A percentile compares a stretch with the other conserved stretches of the same genome.
Conservation (phyloP, 2,797 vertebrate genomes). For the Etheostoma perlongum region DNA sequence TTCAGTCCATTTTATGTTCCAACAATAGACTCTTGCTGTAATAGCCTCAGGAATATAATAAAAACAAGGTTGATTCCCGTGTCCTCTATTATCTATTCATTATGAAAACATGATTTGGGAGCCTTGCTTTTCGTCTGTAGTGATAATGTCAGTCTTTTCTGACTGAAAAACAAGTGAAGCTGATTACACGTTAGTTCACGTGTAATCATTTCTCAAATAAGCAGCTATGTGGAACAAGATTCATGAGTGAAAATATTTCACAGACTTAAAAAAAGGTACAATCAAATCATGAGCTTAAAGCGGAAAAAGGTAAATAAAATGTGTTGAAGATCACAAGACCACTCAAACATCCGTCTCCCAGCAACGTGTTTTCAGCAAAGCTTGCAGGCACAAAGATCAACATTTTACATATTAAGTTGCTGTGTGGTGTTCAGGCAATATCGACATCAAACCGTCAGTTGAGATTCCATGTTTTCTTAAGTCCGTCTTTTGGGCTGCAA, state of each 20-base stretch:
- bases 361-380: slow-evolving; percentile 20
- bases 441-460: slow-evolving; percentile 38
- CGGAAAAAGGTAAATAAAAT: slow-evolving; percentile 7
- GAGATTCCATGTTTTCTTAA: slow-evolving; percentile 20
- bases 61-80: slow-evolving; percentile 57
- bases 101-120: slow-evolving; percentile 55
- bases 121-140: slow-evolving; percentile 24
- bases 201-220: slow-evolving; percentile 13
- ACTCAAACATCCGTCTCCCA: not conserved
- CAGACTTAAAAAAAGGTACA: not conserved
- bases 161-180: slow-evolving; percentile 28
- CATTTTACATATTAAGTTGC: slow-evolving; percentile 6
- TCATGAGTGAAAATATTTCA: slow-evolving; percentile 13
- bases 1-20: slow-evolving; percentile 41
- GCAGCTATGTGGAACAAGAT: not conserved
- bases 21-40: slow-evolving; percentile 47
- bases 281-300: not conserved
- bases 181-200: not conserved
- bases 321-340: not conserved
- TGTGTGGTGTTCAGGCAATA: slow-evolving; percentile 21
- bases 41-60: slow-evolving; percentile 51
- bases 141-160: slow-evolving; percentile 30
- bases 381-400: slow-evolving; percentile 16
- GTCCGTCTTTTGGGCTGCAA: not conserved
- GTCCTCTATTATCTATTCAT: slow-evolving; percentile 67